These are phyloP conservation scores for Bombus haemorrhoidalis DNA, from an alignment of 1,140 invertebrate genomes.

Conservation along the genomic window DNA sequence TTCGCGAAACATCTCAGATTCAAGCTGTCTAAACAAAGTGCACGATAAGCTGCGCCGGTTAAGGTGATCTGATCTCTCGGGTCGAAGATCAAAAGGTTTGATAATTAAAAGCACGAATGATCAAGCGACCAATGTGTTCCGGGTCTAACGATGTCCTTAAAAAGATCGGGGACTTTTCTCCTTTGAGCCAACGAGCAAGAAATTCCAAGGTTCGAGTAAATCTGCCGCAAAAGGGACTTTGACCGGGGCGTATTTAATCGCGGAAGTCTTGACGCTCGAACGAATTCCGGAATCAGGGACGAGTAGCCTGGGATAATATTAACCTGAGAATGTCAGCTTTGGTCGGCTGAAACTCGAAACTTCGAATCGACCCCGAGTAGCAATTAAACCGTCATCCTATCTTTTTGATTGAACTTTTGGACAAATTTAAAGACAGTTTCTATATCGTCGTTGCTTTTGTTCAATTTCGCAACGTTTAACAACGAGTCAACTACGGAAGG, in stretches of 20 bases:
- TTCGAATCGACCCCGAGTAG: background rate
- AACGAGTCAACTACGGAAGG: background rate
- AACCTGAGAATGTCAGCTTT: background rate
- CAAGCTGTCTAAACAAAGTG: slow-evolving; percentile 4
- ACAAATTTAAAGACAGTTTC: too few species aligned
- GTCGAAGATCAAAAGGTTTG: slow-evolving; percentile 25
- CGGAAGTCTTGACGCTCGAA: background rate
- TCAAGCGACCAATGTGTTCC: background rate
- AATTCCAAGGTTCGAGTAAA: slow-evolving; percentile 7
- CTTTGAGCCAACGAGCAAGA: slow-evolving; percentile 32
- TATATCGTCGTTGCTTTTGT: too few species aligned
- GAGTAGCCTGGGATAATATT: background rate
- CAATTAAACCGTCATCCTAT: background rate
- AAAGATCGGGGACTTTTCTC: background rate
- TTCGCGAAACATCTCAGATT: background rate
- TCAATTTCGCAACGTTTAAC: too few species aligned
- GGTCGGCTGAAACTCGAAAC: background rate
- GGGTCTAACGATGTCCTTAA: slow-evolving; percentile 33
- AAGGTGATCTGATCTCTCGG: slow-evolving; percentile 7
- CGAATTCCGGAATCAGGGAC: background rate
- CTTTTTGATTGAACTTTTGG: too few species aligned
- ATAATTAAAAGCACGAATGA: slow-evolving; percentile 43
- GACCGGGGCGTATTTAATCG: background rate
- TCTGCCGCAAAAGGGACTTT: background rate
- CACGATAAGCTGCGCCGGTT: background rate